These are phyloP conservation scores for Galeopsomyia nigrocyanea DNA, from an alignment of 2,888 invertebrate genomes.

Conservation along the genomic window DNA sequence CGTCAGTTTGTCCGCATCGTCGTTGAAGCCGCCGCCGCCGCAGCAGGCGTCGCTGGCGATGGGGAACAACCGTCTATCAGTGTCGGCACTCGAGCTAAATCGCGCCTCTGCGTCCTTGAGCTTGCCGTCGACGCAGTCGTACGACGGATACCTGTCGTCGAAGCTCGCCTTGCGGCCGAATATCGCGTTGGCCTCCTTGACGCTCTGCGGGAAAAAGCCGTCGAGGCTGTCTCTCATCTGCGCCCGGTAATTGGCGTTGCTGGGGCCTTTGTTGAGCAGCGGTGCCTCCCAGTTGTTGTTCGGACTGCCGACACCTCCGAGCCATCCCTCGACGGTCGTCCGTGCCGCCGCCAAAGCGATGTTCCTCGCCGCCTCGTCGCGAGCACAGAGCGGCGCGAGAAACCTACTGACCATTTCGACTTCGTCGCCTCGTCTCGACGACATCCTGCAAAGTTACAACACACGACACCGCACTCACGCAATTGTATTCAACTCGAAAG, in stretches of 20 bases:
- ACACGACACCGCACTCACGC: no score
- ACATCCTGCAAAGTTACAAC: conserved; percentile 36
- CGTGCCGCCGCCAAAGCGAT: conserved; percentile 71
- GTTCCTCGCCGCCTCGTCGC: conserved; percentile 71
- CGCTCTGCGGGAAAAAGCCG: conserved; percentile 63
- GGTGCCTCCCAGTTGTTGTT: conserved; percentile 54
- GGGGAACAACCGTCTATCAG: conserved; percentile 58
- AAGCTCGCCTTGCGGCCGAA: conserved; percentile 52
- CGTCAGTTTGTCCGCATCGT: conserved; percentile 48
- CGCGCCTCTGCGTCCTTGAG: conserved; percentile 56
- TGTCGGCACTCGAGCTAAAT: conserved; percentile 62
- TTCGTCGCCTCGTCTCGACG: conserved; percentile 65
- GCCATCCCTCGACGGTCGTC: conserved; percentile 72
- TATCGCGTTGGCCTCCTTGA: conserved; percentile 29
- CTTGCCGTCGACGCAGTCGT: conserved; percentile 62
- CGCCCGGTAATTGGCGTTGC: conserved; percentile 30
- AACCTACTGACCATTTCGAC: conserved; percentile 71
- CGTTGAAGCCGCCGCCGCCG: conserved; percentile 60
- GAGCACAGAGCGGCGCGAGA: conserved; percentile 71
- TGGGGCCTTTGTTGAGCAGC: conserved; percentile 13
- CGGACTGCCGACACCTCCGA: conserved; percentile 70
- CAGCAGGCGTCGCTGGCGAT: conserved; percentile 11
- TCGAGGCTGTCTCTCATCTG: conserved; percentile 56
- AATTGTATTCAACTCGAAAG: no score
- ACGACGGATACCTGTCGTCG: conserved; percentile 58